phyloP scores from a whole-genome alignment of 2,113 vertebrate species.

The Pteronura brasiliensis region DNA sequence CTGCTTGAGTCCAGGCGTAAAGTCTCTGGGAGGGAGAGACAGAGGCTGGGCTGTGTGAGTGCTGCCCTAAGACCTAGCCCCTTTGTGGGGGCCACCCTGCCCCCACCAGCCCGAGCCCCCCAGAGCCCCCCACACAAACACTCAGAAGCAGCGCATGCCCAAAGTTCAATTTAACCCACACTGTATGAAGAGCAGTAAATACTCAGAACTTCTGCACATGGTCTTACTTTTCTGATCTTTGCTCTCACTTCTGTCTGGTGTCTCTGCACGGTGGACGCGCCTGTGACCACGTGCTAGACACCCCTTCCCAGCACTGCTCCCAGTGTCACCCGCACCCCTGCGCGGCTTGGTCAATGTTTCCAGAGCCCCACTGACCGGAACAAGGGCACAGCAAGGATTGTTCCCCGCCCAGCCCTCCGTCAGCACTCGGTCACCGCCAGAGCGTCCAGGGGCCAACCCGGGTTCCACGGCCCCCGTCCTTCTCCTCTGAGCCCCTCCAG shows the following conservation, averaged over 20 bases:
- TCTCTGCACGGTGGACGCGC: not conserved
- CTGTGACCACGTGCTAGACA: not conserved
- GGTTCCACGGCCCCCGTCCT: not conserved
- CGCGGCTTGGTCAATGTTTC: not conserved
- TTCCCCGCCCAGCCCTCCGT: not conserved
- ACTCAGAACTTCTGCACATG: not conserved
- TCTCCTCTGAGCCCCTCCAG: not conserved
- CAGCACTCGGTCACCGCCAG: not conserved
- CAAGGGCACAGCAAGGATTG: not conserved
- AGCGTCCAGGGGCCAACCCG: not conserved
- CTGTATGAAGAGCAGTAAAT: not conserved
- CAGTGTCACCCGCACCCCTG: not conserved
- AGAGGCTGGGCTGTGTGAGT: not conserved
- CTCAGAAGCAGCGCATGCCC: not conserved
- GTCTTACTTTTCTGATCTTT: not conserved
- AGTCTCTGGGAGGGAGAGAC: slow-evolving; percentile 73
- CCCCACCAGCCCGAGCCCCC: fast-evolving
- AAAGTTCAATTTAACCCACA: not conserved
- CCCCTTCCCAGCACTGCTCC: not conserved
- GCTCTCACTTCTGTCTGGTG: too few species aligned
- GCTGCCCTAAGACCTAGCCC: not conserved
- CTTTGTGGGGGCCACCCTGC: not conserved
- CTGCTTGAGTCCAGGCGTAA: slow-evolving; percentile 70
- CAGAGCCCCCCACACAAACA: fast-evolving
- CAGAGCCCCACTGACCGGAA: not conserved